phyloP scores from a whole-genome alignment of 2,888 invertebrate species.

The Gasteruption jaculator region DNA sequence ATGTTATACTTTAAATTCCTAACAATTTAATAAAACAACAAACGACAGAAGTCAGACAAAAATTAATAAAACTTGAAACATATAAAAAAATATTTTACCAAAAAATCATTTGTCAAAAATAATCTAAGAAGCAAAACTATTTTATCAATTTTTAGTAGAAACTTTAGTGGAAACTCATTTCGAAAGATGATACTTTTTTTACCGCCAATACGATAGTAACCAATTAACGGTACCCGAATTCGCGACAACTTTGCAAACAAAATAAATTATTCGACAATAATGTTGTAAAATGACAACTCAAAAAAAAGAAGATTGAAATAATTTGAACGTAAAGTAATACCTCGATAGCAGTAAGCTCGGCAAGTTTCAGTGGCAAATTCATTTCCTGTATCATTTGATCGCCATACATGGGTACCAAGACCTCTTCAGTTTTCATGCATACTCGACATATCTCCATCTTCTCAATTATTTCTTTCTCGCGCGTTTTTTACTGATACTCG shows the following conservation, averaged over 20 bases:
- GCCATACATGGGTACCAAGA: constrained; percentile 42
- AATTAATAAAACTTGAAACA: neutral
- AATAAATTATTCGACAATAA: no score
- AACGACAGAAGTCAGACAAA: neutral
- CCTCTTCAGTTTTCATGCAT: constrained; percentile 44
- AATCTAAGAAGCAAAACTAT: constrained; percentile 12
- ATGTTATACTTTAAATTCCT: no score
- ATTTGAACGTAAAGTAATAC: constrained; percentile 19
- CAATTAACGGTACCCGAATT: no score
- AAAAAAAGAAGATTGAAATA: neutral
- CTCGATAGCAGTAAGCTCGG: constrained; percentile 39
- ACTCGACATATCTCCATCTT: constrained; percentile 42
- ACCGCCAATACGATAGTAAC: no score
- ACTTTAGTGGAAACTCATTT: neutral
- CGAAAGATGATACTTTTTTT: no score
- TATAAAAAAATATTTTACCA: neutral
- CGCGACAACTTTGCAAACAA: no score
- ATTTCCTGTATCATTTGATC: constrained; percentile 34
- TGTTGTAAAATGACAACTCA: neutral
- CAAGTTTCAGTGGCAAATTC: constrained; percentile 40
- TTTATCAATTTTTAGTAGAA: neutral
- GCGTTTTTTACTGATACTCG: no score
- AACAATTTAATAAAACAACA: neutral
- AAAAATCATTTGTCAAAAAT: constrained; percentile 14
- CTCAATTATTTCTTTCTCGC: neutral